Evolutionary conservation across 2,113 vertebrate genomes (phyloP), one percentile per base, ranked within the genome.

Genomic region (Galbula dea): DNA sequence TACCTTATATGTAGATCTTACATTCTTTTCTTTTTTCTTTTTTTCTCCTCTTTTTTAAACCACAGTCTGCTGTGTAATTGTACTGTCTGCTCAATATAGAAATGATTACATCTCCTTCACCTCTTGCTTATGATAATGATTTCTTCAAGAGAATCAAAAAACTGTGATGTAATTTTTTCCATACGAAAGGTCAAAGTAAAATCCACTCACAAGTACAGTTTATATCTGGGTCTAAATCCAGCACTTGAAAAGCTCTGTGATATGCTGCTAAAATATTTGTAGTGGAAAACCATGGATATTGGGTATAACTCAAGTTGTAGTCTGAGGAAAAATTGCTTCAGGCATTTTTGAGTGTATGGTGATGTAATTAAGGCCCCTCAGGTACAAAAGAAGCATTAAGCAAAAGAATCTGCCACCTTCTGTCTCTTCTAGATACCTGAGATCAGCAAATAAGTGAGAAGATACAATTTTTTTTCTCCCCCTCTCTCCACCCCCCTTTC

Each of bases 101-200:
- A 81, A 63, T 87, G 74, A 92, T 92, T 87, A 76, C 63, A 66
- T 87, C 68, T 90, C 36, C n/a, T 66, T 87, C 68, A 84, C 68
- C 41, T 81, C 65, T 90, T 88, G 48, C 79, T 67, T 93, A 76
- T 67, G 43, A 27, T 67, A 90, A 88, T 72, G 58, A 80, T 76
- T 84, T 84, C 58, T 81, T 88, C 62, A 80, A 81, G 30, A 58
- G 43, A 72, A 43, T 41, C 0, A 2, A 80, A 81, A 80, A 73
- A 63, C 26, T 52, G 11, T 62, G 52, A 82, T 67, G 43, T 18
- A 76, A 81, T 36, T 88, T 85, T 69, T 85, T 88, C 36, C 36
- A 51, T 36, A 76, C 32, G 69, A 72, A 85, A 66, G 24, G 52
- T 49, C 29, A 45, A 84, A 76, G 68, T 80, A 55, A 76, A 66